Conservation (phyloP, 2,888 invertebrate species). For the Drosophila gaucha region DNA sequence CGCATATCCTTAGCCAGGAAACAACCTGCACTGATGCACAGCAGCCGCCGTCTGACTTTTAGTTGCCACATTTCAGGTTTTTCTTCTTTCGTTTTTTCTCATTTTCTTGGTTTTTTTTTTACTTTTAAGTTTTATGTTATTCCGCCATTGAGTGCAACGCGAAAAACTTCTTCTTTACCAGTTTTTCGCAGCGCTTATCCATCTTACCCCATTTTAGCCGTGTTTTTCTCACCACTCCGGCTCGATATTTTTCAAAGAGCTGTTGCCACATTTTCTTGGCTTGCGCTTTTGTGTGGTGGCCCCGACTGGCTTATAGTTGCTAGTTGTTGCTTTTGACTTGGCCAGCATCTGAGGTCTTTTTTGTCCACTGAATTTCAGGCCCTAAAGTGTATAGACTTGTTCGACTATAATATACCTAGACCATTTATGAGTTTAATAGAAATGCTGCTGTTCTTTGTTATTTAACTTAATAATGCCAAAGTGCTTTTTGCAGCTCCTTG, state of each 20-base stretch:
- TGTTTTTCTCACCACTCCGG: conserved; percentile 60
- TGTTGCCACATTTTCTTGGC: conserved; percentile 37
- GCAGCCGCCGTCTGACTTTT: conserved; percentile 50
- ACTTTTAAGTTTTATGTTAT: conserved; percentile 35
- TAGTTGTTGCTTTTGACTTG: conserved; percentile 32
- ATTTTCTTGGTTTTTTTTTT: conserved; percentile 4
- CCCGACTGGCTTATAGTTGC: conserved; percentile 12
- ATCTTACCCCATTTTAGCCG: conserved; percentile 69
- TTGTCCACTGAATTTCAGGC: not conserved
- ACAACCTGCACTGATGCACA: conserved; percentile 31
- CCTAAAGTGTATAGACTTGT: not conserved
- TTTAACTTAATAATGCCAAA: not conserved
- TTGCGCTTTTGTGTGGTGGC: conserved; percentile 31
- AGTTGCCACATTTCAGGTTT: conserved; percentile 30
- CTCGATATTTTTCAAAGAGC: conserved; percentile 35
- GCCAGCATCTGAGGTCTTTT: conserved; percentile 7
- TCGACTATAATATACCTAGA: conserved; percentile 18
- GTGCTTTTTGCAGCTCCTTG: not conserved
- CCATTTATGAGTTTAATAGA: not conserved
- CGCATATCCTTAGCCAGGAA: conserved; percentile 12
- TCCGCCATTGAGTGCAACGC: conserved; percentile 32
- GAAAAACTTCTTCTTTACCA: conserved; percentile 60
- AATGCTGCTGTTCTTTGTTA: not conserved
- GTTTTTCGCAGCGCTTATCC: conserved; percentile 71
- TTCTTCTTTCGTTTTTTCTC: conserved; percentile 9